Conservation (phyloP, 2,113 vertebrate genomes). For the Prietella phreatophila region DNA sequence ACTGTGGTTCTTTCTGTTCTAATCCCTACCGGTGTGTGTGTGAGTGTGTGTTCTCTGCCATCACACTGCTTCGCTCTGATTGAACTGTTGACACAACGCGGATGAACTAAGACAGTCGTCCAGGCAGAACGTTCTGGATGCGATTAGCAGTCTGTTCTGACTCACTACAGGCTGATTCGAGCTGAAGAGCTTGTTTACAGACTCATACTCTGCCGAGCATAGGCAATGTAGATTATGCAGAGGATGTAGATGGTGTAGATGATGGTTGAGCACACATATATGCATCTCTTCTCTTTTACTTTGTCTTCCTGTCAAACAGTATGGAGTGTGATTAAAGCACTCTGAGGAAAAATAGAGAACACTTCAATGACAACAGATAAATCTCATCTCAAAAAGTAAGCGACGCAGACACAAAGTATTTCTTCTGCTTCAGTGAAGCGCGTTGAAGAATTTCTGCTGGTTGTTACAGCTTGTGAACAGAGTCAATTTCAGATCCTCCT, state of each 20-base stretch:
- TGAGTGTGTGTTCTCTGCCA: background rate
- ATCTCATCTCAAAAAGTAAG: constrained; percentile 10
- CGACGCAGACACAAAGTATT: background rate
- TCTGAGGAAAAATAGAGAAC: background rate
- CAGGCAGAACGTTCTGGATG: constrained; percentile 11
- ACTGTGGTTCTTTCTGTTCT: too few relatives aligned
- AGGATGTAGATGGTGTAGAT: constrained; percentile 14
- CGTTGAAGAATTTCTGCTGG: background rate
- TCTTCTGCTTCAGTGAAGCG: background rate
- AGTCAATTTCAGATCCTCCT: background rate
- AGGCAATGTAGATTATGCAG: background rate
- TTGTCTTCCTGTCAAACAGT: background rate
- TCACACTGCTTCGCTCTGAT: background rate
- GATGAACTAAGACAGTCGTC: background rate
- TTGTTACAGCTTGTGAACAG: background rate
- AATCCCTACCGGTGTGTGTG: too few relatives aligned
- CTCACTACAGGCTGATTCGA: background rate
- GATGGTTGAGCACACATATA: constrained; percentile 6
- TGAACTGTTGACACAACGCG: background rate
- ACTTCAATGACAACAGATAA: background rate
- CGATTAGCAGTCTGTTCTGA: background rate
- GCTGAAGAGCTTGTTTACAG: constrained; percentile 3
- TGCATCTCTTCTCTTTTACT: constrained; percentile 2
- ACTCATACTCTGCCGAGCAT: constrained; percentile 3
- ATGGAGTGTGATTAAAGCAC: constrained; percentile 10